Percentiles rank a stretch among this genome's conserved stretches.
Conservation (phyloP, 2,797 vertebrate species). For the Tamandua tetradactyla region DNA sequence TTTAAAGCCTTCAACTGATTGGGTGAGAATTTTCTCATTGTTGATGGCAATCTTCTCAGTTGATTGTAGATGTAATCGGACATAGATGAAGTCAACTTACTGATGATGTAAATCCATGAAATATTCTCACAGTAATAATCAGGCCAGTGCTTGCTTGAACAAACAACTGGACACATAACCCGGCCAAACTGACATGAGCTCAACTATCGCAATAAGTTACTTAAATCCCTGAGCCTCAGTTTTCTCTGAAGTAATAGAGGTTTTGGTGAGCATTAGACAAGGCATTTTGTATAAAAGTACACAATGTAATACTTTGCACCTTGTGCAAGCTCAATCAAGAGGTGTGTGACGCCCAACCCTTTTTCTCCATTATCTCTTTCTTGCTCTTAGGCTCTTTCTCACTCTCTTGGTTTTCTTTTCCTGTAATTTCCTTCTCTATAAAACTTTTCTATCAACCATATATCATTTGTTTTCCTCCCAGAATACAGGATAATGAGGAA, state of each 20-base stretch:
- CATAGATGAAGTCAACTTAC: no score
- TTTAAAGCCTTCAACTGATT: no score
- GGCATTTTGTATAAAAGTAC: background rate
- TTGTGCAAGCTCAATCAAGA: background rate
- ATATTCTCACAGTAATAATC: no score
- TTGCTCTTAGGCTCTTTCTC: background rate
- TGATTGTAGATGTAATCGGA: no score
- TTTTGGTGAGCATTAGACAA: background rate
- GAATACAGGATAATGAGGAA: background rate
- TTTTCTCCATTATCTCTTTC: background rate
- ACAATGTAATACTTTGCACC: accelerated
- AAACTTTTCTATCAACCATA: background rate
- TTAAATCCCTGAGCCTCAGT: background rate
- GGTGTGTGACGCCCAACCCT: background rate
- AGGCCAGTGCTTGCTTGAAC: no score
- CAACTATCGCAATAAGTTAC: background rate
- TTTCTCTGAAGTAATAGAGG: background rate
- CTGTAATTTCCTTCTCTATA: background rate
- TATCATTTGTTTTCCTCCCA: background rate
- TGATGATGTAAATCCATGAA: no score
- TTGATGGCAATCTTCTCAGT: no score
- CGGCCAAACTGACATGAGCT: no score
- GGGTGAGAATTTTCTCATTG: no score
- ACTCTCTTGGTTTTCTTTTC: background rate
- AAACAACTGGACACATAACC: no score